phyloP scores from a whole-genome alignment of 2,113 vertebrate species.

The Prunella himalayana region DNA sequence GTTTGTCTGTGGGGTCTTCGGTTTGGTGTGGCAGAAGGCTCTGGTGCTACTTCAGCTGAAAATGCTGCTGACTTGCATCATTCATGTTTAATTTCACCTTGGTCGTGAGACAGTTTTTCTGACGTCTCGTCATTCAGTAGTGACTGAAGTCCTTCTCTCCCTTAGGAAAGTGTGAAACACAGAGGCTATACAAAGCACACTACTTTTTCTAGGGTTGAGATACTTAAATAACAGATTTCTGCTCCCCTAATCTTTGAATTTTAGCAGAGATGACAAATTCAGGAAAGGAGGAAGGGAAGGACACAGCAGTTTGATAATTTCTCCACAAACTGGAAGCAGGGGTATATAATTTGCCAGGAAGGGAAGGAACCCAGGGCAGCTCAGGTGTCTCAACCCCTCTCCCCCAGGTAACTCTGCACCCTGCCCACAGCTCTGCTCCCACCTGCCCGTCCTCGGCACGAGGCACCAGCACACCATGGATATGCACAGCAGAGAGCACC shows the following conservation, averaged over 20 bases:
- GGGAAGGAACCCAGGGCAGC: background rate
- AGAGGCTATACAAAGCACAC: background rate
- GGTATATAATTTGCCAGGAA: background rate
- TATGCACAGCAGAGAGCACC: background rate
- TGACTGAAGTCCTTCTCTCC: background rate
- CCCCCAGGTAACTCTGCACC: background rate
- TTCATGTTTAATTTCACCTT: background rate
- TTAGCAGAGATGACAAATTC: background rate
- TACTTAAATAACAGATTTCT: background rate
- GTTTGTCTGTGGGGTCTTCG: background rate
- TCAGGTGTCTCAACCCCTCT: background rate
- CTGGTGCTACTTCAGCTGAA: background rate
- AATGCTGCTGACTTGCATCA: background rate
- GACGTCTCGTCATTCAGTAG: background rate
- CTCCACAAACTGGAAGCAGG: background rate
- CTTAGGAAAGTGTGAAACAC: background rate
- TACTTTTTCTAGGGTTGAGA: background rate
- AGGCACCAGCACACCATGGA: background rate
- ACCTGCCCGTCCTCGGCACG: rapidly evolving
- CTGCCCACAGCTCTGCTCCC: background rate
- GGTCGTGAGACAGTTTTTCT: background rate
- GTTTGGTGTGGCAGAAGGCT: background rate
- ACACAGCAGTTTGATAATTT: background rate
- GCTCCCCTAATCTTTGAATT: background rate
- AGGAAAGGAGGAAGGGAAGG: background rate